Evolutionary conservation across 1,140 invertebrate genomes (phyloP).

Genomic region (Apis florea): DNA sequence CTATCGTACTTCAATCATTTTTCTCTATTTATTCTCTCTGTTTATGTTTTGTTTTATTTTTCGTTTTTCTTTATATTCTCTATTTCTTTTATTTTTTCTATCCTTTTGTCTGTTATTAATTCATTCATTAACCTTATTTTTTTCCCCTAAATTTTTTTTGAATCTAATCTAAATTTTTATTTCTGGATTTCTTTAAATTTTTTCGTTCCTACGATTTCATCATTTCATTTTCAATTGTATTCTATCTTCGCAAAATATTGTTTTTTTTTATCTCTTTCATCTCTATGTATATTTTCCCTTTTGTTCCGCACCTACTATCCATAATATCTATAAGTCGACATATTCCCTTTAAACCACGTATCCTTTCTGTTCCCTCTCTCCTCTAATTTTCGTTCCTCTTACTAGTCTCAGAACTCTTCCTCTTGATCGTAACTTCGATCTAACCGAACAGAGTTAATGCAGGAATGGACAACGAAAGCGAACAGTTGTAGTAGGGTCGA

Average conservation of each 20-base stretch:
- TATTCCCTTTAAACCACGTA: conserved; percentile 34
- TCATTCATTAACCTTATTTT: not conserved
- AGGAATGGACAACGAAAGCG: conserved; percentile 21
- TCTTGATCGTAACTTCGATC: conserved; percentile 48
- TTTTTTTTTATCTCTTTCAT: not conserved
- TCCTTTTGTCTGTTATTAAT: too few species aligned
- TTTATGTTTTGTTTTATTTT: not conserved
- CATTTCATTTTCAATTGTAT: not conserved
- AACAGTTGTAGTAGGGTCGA: conserved; percentile 29
- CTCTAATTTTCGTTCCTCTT: conserved; percentile 14
- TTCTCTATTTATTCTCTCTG: not conserved
- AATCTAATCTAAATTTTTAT: not conserved
- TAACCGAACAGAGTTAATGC: conserved; percentile 46
- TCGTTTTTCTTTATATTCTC: not conserved
- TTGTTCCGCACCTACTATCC: not conserved
- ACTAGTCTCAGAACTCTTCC: conserved; percentile 12
- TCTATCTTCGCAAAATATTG: not conserved
- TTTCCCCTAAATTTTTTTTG: not conserved
- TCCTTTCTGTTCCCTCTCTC: not conserved
- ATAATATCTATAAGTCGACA: not conserved
- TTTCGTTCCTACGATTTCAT: not conserved
- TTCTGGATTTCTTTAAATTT: not conserved
- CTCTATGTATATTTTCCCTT: too few species aligned
- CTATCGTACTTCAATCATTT: not conserved
- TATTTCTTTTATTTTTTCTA: not conserved